phyloP scores from a whole-genome alignment of 2,888 invertebrate species.

The Iphiclides podalirius region DNA sequence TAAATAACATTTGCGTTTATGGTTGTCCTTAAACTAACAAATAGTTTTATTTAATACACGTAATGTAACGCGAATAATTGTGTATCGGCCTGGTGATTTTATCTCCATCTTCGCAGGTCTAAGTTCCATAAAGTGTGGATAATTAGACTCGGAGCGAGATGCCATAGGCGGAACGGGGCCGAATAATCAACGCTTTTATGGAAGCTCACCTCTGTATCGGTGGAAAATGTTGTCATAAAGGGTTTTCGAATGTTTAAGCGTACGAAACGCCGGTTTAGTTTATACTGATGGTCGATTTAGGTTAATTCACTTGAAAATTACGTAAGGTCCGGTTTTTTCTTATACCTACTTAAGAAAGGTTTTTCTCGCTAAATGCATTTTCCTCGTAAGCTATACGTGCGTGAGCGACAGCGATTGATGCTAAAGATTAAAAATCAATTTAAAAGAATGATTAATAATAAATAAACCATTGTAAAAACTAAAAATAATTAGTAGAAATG shows the following conservation, averaged over 20 bases:
- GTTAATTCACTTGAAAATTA: no score
- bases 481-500: no score
- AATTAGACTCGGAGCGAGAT: slow-evolving; percentile 64
- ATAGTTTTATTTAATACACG: slow-evolving; percentile 2
- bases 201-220: slow-evolving; percentile 57
- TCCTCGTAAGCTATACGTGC: slow-evolving; percentile 1
- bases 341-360: neutral
- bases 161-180: slow-evolving; percentile 64
- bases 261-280: slow-evolving; percentile 25
- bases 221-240: slow-evolving; percentile 74
- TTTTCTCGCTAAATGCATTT: neutral
- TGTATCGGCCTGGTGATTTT: slow-evolving; percentile 33
- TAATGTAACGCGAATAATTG: slow-evolving; percentile 26
- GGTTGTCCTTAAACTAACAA: no score
- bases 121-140: slow-evolving; percentile 59
- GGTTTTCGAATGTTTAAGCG: slow-evolving; percentile 61
- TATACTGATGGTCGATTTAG: slow-evolving; percentile 22
- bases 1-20: no score
- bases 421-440: neutral
- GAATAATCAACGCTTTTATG: slow-evolving; percentile 69
- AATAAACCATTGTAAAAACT: no score
- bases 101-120: slow-evolving; percentile 56
- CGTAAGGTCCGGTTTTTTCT: neutral
- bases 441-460: no score
- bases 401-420: neutral